Conservation (phyloP, 2,888 invertebrate genomes). For the Napeogenes inachia region DNA sequence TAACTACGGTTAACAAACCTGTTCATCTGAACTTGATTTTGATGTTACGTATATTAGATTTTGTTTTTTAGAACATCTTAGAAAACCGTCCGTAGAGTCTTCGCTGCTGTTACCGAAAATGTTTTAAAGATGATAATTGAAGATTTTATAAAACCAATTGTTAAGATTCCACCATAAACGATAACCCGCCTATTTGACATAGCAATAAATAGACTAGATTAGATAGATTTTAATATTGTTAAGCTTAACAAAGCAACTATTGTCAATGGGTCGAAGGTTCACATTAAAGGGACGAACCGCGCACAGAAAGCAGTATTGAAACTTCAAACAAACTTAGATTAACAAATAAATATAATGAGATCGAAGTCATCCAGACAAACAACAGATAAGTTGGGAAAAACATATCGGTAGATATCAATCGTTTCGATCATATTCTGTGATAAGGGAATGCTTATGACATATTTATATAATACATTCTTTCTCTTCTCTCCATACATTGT, state of each 20-base stretch:
- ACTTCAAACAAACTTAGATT: neutral
- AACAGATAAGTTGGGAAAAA: conserved; percentile 22
- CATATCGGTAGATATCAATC: conserved; percentile 67
- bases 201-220: conserved; percentile 76
- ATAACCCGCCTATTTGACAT: conserved; percentile 76
- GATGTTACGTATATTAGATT: too few relatives aligned
- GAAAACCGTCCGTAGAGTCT: conserved; percentile 56
- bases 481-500: conserved; percentile 50
- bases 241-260: conserved; percentile 57
- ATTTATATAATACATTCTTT: conserved; percentile 46
- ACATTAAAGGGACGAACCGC: conserved; percentile 15
- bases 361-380: neutral
- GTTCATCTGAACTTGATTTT: too few relatives aligned
- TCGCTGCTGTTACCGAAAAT: conserved; percentile 16
- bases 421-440: conserved; percentile 72
- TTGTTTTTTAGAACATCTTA: conserved; percentile 41
- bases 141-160: conserved; percentile 45
- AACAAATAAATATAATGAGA: neutral
- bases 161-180: conserved; percentile 60
- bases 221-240: conserved; percentile 66
- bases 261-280: conserved; percentile 44
- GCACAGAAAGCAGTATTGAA: conserved; percentile 9
- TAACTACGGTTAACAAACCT: too few relatives aligned
- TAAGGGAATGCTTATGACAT: conserved; percentile 71
- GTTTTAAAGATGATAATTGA: neutral